Percentiles rank a stretch among this genome's conserved stretches.
These are phyloP conservation scores for Rutpela maculata DNA, from an alignment of 2,888 invertebrate genomes.

Conservation along the genomic window DNA sequence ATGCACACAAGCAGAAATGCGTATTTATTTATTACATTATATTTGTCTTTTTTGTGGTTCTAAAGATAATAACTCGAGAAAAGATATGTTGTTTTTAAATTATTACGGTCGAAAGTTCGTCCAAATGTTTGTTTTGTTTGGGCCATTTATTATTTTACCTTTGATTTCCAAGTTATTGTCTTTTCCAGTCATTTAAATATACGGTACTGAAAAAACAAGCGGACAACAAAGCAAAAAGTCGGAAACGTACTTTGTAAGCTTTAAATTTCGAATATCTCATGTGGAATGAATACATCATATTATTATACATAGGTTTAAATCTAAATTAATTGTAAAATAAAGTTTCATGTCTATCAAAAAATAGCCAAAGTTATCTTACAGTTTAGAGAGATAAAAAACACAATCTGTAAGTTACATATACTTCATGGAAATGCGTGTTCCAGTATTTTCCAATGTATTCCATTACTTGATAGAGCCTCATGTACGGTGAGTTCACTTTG, in stretches of 20 bases:
- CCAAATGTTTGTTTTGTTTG: conserved; percentile 1
- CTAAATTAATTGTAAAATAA: no score
- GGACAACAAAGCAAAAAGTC: background rate
- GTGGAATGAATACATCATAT: background rate
- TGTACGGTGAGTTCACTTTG: no score
- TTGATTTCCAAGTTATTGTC: background rate
- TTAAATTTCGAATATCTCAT: background rate
- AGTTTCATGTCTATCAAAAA: no score
- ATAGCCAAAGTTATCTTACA: no score
- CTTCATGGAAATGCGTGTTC: no score
- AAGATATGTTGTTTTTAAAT: conserved; percentile 1
- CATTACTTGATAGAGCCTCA: no score
- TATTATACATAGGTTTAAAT: no score
- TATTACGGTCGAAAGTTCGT: background rate
- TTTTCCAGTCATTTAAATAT: background rate
- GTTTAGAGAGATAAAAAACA: no score
- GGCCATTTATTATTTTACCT: conserved; percentile 1
- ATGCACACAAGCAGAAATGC: background rate
- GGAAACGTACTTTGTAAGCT: background rate
- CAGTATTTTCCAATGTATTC: no score
- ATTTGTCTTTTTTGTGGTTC: background rate
- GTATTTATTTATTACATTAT: background rate
- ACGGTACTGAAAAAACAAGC: background rate
- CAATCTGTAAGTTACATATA: no score
- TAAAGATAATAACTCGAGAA: background rate